phyloP scores from a whole-genome alignment of 2,888 invertebrate species.

The Luperina testacea region DNA sequence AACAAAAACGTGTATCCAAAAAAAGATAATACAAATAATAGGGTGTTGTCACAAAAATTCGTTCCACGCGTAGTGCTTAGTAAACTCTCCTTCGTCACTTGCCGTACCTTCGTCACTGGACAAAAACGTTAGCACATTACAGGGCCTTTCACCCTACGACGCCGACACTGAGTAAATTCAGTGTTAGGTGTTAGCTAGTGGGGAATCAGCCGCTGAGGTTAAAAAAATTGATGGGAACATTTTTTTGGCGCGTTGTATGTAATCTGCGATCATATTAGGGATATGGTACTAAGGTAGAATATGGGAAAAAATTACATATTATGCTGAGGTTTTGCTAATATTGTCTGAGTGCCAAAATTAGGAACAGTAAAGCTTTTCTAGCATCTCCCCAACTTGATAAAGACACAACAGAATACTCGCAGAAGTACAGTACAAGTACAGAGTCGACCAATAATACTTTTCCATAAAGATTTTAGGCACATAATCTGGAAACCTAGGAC shows the following conservation, averaged over 20 bases:
- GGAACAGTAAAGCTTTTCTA: background rate
- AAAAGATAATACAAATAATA: slow-evolving; percentile 57
- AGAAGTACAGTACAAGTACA: background rate
- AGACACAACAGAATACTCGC: background rate
- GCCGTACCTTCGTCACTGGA: slow-evolving; percentile 59
- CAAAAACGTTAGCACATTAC: slow-evolving; percentile 62
- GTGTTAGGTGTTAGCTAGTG: slow-evolving; percentile 7
- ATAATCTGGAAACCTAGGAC: background rate
- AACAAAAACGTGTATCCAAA: slow-evolving; percentile 22
- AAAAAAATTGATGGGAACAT: background rate
- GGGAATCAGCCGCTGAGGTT: slow-evolving; percentile 18
- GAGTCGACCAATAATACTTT: background rate
- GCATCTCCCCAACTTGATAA: background rate
- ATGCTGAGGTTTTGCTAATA: background rate
- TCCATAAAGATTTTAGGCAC: background rate
- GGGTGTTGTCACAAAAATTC: slow-evolving; percentile 46
- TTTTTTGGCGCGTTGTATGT: background rate
- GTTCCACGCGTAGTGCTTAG: slow-evolving; percentile 58
- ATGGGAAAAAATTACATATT: background rate
- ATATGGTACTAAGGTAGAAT: background rate
- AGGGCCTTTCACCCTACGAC: slow-evolving; percentile 21
- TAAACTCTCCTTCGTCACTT: slow-evolving; percentile 59
- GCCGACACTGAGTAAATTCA: slow-evolving; percentile 24
- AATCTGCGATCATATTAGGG: background rate
- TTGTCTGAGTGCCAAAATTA: background rate